Evolutionary conservation across 2,888 invertebrate genomes (phyloP), one percentile per base, ranked within the genome.

Genomic region (Melanophora roralis): DNA sequence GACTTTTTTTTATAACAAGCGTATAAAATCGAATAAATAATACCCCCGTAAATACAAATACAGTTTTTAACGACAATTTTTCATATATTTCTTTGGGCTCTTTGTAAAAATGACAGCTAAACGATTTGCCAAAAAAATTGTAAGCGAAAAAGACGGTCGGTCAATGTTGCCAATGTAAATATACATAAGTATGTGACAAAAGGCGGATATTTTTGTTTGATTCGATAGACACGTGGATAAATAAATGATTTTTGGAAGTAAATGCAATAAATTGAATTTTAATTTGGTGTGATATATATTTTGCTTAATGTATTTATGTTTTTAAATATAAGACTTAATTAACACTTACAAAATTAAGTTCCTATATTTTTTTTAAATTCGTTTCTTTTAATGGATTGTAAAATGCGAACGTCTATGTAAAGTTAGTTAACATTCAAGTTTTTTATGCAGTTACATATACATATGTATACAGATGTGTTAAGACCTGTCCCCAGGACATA

Each of bases 81-180:
- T 55, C 55, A 51, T 47, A 6, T 45, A 55, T 60, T 65, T 36
- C 55, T 68, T 67, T 38, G 14, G 62, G 55, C 40, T 72, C 27
- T 60, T 67, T 62, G 67, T 80, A 69, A 74, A 78, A 51, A 49
- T 68, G 75, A 51, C 68, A 74, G 57, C 34, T 45, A 57, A 62
- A 57, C 67, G 38, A 6, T 51, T 32, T 36, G 47, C 43, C 49
- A 51, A 69, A 40, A 19, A 43, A 51, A 45, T 19, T 53, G 27
- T 49, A 55, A 62, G 6, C 6, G 49, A 71, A 49, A 23, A n/a
- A n/a, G n/a, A n/a, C n/a, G n/a, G 43, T 16, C 38, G 43, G 34
- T 64, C 43, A 65, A 47, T 67, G 67, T 55, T 62, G 75, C 80
- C 80, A 80, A 80, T 8, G 68, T 73, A 76, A 80, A 72, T 67